These are phyloP conservation scores for Mus musculus DNA, from an alignment of 2,113 vertebrate species.

Conservation along the genomic window DNA sequence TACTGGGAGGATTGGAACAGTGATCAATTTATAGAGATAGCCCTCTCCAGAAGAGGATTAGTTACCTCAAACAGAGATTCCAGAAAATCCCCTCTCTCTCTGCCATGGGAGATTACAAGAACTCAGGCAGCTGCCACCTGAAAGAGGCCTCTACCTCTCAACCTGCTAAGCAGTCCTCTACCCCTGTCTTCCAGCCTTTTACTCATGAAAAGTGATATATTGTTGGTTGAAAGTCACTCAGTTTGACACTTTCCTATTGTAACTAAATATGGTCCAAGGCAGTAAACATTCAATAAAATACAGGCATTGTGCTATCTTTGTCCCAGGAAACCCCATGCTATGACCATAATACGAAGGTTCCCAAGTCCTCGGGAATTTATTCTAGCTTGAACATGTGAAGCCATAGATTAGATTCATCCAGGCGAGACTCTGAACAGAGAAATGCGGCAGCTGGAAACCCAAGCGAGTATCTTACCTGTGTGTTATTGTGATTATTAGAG, in stretches of 20 bases:
- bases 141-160: background rate
- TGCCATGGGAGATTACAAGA: background rate
- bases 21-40: background rate
- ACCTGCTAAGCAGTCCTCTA: background rate
- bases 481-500: background rate
- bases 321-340: background rate
- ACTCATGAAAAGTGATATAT: background rate
- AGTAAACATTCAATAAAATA: background rate
- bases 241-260: background rate
- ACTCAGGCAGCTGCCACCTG: background rate
- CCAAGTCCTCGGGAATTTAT: background rate
- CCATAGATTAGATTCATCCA: background rate
- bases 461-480: background rate
- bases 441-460: background rate
- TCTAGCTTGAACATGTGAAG: background rate
- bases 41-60: background rate
- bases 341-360: background rate
- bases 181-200: background rate
- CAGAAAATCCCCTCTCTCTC: background rate
- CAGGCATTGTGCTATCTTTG: background rate
- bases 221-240: background rate
- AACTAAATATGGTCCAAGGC: background rate
- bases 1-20: background rate
- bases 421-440: background rate
- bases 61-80: background rate